These are phyloP conservation scores for Acleris literana DNA, from an alignment of 2,888 invertebrate species.

Conservation along the genomic window DNA sequence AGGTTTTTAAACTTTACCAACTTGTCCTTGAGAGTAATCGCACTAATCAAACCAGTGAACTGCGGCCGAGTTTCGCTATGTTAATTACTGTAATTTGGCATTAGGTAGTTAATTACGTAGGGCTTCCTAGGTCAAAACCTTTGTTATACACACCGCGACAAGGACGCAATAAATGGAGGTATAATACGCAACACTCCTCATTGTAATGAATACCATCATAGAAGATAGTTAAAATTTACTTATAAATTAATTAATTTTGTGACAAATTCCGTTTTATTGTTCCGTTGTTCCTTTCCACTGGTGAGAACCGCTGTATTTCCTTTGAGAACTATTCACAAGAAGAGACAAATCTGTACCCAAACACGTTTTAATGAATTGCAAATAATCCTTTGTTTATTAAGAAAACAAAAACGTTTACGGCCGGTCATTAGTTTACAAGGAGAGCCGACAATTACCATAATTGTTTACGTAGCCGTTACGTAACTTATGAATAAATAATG, in stretches of 20 bases:
- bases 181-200: background rate
- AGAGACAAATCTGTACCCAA: conserved; percentile 41
- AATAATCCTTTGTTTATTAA: conserved; percentile 49
- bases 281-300: conserved; percentile 23
- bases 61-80: background rate
- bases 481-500: conserved; percentile 44
- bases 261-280: background rate
- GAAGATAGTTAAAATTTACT: conserved; percentile 1
- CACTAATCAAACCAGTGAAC: conserved; percentile 3
- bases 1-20: background rate
- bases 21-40: conserved; percentile 4
- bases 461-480: conserved; percentile 49
- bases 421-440: conserved; percentile 56
- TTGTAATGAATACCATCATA: background rate
- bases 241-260: background rate
- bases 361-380: conserved; percentile 47
- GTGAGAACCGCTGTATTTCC: conserved; percentile 17
- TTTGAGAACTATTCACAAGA: conserved; percentile 19
- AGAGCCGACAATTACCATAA: conserved; percentile 54
- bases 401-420: conserved; percentile 50
- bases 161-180: too few species aligned
- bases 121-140: background rate
- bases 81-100: background rate
- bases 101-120: background rate
- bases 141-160: background rate